Conservation (phyloP, 2,888 invertebrate species). For the Drosophila setosimentum region DNA sequence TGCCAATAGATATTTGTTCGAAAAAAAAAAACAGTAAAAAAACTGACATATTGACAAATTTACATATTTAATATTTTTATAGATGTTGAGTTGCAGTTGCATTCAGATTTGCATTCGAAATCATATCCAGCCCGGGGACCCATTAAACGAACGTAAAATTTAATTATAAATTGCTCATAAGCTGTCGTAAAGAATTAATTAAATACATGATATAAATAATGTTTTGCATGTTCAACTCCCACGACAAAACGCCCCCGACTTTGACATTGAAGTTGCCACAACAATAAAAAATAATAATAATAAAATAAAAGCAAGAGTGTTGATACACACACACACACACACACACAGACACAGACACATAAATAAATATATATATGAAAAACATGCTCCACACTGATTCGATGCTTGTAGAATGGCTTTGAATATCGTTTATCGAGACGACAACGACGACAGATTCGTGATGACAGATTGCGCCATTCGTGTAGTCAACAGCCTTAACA, state of each 20-base stretch:
- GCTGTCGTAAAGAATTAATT: constrained; percentile 41
- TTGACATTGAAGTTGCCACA: constrained; percentile 64
- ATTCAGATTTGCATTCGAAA: constrained; percentile 22
- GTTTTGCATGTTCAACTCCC: constrained; percentile 42
- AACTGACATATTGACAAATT: constrained; percentile 39
- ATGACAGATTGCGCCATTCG: constrained; percentile 33
- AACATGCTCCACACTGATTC: constrained; percentile 20
- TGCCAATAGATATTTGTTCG: background rate
- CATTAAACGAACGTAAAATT: constrained; percentile 26
- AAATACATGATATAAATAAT: constrained; percentile 14
- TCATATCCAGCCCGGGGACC: constrained; percentile 7
- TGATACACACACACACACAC: background rate
- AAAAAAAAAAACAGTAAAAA: background rate
- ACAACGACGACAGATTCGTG: constrained; percentile 25
- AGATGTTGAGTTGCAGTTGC: constrained; percentile 26
- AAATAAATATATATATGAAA: background rate
- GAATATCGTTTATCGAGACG: constrained; percentile 37
- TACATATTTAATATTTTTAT: constrained; percentile 38
- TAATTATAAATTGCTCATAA: constrained; percentile 43
- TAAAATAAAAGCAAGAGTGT: constrained; percentile 27
- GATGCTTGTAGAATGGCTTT: constrained; percentile 29
- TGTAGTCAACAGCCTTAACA: constrained; percentile 3
- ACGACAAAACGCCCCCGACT: constrained; percentile 67
- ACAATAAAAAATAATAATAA: constrained; percentile 20
- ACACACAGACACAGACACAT: background rate